Evolutionary conservation across 2,888 invertebrate genomes (phyloP).

Genomic region (Ametastegia equiseti): DNA sequence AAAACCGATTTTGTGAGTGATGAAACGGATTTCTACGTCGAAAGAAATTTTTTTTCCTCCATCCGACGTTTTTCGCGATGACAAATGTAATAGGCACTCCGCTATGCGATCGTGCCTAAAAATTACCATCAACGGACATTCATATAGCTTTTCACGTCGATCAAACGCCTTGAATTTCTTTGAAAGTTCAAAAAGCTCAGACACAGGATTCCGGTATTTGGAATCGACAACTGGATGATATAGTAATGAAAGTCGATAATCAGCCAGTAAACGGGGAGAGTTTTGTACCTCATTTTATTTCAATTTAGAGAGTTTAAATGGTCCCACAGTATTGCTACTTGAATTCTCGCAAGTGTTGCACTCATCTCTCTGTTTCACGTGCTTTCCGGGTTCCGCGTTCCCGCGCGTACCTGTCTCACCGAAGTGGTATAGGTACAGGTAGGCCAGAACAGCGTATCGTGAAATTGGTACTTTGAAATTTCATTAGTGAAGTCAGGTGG

Average conservation of each 20-base stretch:
- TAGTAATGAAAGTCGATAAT: constrained; percentile 34
- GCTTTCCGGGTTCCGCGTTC: neutral
- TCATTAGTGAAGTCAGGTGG: constrained; percentile 75
- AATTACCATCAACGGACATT: neutral
- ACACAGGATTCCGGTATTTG: constrained; percentile 51
- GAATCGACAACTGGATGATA: constrained; percentile 39
- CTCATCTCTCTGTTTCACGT: constrained; percentile 35
- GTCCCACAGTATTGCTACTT: constrained; percentile 62
- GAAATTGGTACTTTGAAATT: constrained; percentile 76
- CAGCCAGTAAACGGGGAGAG: constrained; percentile 23
- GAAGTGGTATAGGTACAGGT: constrained; percentile 59
- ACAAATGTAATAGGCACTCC: too few relatives aligned
- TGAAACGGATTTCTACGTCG: too few relatives aligned
- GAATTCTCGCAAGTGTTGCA: constrained; percentile 52
- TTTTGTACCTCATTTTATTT: constrained; percentile 65
- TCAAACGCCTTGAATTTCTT: neutral
- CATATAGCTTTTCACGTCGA: neutral
- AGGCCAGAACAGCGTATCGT: constrained; percentile 70
- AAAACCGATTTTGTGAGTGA: too few relatives aligned
- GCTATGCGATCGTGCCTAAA: too few relatives aligned
- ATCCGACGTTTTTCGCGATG: too few relatives aligned
- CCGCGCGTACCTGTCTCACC: constrained; percentile 32
- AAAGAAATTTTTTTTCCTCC: too few relatives aligned
- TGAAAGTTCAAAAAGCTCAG: neutral
- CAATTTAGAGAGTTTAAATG: constrained; percentile 65